Evolutionary conservation across 2,888 invertebrate genomes (phyloP), one percentile per base, ranked within the genome.

Genomic region (Xiphydria camelus): DNA sequence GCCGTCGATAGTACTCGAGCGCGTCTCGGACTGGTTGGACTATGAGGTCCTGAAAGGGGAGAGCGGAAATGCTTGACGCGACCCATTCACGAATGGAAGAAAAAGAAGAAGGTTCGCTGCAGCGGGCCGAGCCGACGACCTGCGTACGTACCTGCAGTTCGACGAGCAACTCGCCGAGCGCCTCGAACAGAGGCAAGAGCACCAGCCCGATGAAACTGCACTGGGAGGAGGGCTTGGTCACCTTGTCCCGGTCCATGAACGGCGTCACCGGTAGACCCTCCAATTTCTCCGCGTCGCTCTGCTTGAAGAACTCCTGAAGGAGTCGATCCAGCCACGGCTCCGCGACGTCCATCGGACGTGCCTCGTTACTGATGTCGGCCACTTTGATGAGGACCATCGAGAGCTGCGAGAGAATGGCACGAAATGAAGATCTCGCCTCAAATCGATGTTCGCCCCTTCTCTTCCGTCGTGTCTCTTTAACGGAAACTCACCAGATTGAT

Each of bases 181-280:
- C 84, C 74, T 90, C 89, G 70, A 90, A 90, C 29, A 91, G 79
- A 10, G 91, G 91, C 62, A 91, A 77, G 34, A 91, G 78, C 31
- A 91, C 89, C 64, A 88, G 81, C 33, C 89, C 89, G 70, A 91
- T 91, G 76, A 91, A 91, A 41, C 88, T 88, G 68, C 88, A 88
- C 73, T 91, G 90, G 1, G 90, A 89, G 12, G 89, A 88, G 3
- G 89, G 87, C 70, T 89, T 90, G 47, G 89, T 89, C 41, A 90
- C 88, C 76, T 89, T 90, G 56, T 90, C 89, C 21, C 89, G 82
- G 74, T 91, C 91, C 90, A 91, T 91, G 70, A 91, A 90, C 0
- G 91, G 89, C 18, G 90, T 89, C 19, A 91, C 89, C 3, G 90
- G 90, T 51, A 91, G 78, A 6, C 90, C 90, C 73, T 89, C 89